Evolutionary conservation across 1,140 invertebrate genomes (phyloP), one percentile per base, ranked within the genome.

Genomic region (Saccostrea echinata): DNA sequence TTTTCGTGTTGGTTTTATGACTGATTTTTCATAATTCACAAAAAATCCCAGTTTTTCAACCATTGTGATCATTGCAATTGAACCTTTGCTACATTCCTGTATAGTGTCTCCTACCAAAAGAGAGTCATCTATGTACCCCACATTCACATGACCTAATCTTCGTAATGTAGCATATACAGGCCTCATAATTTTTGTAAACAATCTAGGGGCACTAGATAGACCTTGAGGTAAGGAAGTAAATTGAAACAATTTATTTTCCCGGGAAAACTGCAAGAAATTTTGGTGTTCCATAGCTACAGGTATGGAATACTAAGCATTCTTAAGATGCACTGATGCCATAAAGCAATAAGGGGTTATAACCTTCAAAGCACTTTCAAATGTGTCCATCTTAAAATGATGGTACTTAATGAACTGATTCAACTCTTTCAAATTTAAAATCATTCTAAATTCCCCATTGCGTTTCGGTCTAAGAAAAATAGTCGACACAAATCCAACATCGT

Each of bases 11-110:
- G 90, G 91, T 13, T 71, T 27, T 21, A 91, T 53, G 0, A 89
- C 87, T 30, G 91, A 92, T 86, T 92, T 92, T 51, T 84, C 82
- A 8, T 52, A 52, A 86, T 91, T 81, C 82, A 91, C 86, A n/a
- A 86, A 84, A 84, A 91, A 91, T 18, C 91, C 90, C 3, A 84
- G 52, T 30, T 84, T 52, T 13, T 33, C 55, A 27, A 84, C n/a
- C 52, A 76, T 30, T 6, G 13, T 57, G 21, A 86, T n/a, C 27
- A 88, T 88, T 18, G 86, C 85, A n/a, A 21, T 16, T 9, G 84
- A 71, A 81, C 85, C 80, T 27, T 18, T 82, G n/a, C 68, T 30
- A 88, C 85, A 91, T 52, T 85, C 84, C 11, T 18, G 16, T 43
- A 21, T 51, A 27, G 81, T 86, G 18, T 86, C 76, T n/a, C 43